These are phyloP conservation scores for Drosophila repleta DNA, from an alignment of 1,140 invertebrate species.

Conservation along the genomic window DNA sequence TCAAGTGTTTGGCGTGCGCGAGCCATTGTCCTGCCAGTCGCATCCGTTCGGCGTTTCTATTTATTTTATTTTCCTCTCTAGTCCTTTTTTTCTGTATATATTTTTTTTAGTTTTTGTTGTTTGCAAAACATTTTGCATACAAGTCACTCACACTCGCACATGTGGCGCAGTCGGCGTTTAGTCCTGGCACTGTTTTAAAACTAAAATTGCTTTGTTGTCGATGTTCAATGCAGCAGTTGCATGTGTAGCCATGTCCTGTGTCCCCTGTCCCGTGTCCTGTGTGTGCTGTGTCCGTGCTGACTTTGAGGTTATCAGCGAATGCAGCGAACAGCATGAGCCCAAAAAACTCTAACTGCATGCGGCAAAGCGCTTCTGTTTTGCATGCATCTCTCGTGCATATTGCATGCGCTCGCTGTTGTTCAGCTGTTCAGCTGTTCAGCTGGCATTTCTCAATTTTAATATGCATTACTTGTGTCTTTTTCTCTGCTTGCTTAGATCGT, in stretches of 20 bases:
- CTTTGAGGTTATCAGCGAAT: conserved; percentile 63
- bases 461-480: conserved; percentile 60
- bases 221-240: conserved; percentile 76
- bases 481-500: conserved; percentile 86
- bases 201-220: conserved; percentile 80
- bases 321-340: conserved; percentile 27
- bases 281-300: conserved; percentile 35
- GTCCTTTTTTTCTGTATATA: neutral
- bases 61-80: conserved; percentile 1
- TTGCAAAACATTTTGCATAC: conserved; percentile 78
- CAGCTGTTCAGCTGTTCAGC: conserved; percentile 23
- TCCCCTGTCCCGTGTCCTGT: neutral
- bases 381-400: conserved; percentile 73
- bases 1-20: conserved; percentile 79
- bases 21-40: conserved; percentile 75
- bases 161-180: conserved; percentile 55
- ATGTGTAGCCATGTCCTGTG: conserved; percentile 49
- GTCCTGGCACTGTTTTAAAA: conserved; percentile 70
- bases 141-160: conserved; percentile 69
- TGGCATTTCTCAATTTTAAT: conserved; percentile 58
- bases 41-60: conserved; percentile 63
- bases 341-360: conserved; percentile 49
- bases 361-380: conserved; percentile 59
- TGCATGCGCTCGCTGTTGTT: conserved; percentile 52
- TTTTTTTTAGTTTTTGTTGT: conserved; percentile 27